A percentile compares a stretch with the other conserved stretches of the same genome.
phyloP scores from a whole-genome alignment of 2,113 vertebrate genomes.

The Halcyon malimbica region DNA sequence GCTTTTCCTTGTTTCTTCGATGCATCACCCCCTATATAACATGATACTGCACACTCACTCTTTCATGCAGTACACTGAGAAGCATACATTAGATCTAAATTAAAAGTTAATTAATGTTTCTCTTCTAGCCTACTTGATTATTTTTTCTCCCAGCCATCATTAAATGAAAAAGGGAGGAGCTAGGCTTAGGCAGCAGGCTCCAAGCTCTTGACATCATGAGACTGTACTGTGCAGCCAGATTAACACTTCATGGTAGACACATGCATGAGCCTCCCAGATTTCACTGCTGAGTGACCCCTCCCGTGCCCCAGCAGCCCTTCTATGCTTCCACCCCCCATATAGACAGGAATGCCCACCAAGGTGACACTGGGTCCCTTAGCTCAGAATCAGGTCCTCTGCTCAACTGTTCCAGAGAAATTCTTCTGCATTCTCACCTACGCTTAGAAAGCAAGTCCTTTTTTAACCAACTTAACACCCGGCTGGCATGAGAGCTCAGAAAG shows the following conservation, averaged over 20 bases:
- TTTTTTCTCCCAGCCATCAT: slow-evolving; percentile 56
- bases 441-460: background rate
- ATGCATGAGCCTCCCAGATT: background rate
- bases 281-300: background rate
- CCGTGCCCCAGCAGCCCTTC: background rate
- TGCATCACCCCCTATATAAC: background rate
- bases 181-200: background rate
- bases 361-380: background rate
- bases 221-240: background rate
- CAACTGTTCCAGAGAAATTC: background rate
- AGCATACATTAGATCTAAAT: slow-evolving; percentile 35
- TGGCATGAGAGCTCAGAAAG: background rate
- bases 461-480: background rate
- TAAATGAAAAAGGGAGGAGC: slow-evolving; percentile 39
- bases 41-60: background rate
- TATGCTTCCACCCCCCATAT: background rate
- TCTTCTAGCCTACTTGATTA: slow-evolving; percentile 41
- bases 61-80: slow-evolving; percentile 1
- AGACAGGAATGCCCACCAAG: background rate
- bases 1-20: slow-evolving; percentile 33
- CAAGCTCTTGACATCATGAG: background rate
- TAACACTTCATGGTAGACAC: background rate
- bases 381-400: background rate
- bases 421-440: background rate
- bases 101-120: slow-evolving; percentile 65